Evolutionary conservation across 2,113 vertebrate species (phyloP).

Genomic region (Acanthisitta chloris): DNA sequence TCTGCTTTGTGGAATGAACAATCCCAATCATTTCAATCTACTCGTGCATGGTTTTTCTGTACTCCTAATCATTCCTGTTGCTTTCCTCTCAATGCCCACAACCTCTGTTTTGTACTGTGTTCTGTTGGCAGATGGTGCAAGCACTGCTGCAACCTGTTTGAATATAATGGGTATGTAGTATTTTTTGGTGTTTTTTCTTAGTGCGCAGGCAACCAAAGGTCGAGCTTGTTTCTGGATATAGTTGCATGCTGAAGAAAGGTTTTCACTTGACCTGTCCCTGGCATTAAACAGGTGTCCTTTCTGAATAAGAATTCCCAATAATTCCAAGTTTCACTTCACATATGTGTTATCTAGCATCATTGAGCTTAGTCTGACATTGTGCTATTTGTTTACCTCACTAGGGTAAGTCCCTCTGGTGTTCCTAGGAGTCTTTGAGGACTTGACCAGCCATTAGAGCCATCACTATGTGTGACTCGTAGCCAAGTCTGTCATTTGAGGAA

Average conservation of each 20-base stretch:
- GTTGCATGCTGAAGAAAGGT: background rate
- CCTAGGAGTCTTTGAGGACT: background rate
- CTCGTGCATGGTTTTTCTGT: background rate
- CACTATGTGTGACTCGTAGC: background rate
- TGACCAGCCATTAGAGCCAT: background rate
- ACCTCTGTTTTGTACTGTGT: background rate
- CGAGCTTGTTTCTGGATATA: background rate
- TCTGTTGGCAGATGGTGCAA: background rate
- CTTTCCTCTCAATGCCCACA: background rate
- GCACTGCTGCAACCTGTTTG: background rate
- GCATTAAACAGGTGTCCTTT: background rate
- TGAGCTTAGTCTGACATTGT: background rate
- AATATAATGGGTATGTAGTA: background rate
- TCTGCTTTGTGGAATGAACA: background rate
- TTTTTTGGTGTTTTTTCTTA: background rate
- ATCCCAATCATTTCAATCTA: background rate
- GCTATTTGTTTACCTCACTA: background rate
- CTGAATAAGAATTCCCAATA: background rate
- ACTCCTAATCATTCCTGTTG: background rate
- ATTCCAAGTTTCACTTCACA: background rate
- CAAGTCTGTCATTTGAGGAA: slow-evolving; percentile 20
- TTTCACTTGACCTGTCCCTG: background rate
- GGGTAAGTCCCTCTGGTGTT: background rate
- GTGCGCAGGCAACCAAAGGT: background rate
- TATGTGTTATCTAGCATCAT: rapidly evolving